Conservation (phyloP, 2,113 vertebrate genomes). For the Paradisaea rubra region DNA sequence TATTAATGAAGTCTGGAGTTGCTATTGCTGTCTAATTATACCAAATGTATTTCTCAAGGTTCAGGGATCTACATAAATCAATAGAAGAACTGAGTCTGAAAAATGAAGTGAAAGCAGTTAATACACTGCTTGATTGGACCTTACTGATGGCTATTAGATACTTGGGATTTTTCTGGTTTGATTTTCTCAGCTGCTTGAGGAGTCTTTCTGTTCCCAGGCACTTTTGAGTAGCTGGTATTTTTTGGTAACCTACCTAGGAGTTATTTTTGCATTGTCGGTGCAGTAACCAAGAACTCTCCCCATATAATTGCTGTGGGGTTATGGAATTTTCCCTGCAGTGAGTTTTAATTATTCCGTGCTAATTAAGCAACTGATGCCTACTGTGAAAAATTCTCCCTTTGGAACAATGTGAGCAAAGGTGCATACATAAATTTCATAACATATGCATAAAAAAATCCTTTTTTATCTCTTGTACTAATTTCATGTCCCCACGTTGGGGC, state of each 20-base stretch:
- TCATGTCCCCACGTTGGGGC: background rate
- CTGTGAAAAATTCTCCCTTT: constrained; percentile 61
- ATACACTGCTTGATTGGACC: background rate
- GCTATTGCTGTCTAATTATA: constrained; percentile 18
- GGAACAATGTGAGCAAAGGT: constrained; percentile 60
- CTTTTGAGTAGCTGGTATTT: background rate
- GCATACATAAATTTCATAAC: constrained; percentile 60
- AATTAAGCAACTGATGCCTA: constrained; percentile 65
- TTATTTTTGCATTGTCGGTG: background rate
- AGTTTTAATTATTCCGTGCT: constrained; percentile 68
- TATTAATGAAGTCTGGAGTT: constrained; percentile 11
- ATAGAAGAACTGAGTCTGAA: constrained; percentile 3
- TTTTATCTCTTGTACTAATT: constrained; percentile 58
- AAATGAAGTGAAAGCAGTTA: constrained; percentile 32
- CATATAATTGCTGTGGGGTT: constrained; percentile 31
- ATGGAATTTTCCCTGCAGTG: constrained; percentile 54
- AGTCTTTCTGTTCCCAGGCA: background rate
- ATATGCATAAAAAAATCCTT: constrained; percentile 53
- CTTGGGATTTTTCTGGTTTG: background rate
- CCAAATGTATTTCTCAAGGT: constrained; percentile 12
- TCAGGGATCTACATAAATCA: constrained; percentile 21
- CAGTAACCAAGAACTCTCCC: constrained; percentile 8
- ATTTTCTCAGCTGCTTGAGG: background rate
- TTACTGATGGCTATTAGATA: background rate
- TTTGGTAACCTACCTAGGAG: constrained; percentile 1